A percentile compares a stretch with the other conserved stretches of the same genome.
These are phyloP conservation scores for Cephalopholis sonnerati DNA, from an alignment of 2,113 vertebrate species.

Conservation along the genomic window DNA sequence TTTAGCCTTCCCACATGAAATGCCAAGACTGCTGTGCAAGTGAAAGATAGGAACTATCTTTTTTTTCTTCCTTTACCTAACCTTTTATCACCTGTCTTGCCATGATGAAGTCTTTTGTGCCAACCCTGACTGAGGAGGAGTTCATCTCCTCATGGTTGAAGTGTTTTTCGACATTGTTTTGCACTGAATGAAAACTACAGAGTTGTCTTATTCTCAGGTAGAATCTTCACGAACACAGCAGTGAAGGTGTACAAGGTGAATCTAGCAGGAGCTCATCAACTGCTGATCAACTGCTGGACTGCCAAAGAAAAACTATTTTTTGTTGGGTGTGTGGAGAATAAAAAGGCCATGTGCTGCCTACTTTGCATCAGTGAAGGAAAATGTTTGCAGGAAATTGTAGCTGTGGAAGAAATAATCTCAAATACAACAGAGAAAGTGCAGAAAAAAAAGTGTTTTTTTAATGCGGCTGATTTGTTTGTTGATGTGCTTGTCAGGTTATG, in stretches of 20 bases:
- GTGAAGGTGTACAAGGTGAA: slow-evolving; percentile 16
- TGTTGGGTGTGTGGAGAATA: not conserved
- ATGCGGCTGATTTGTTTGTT: slow-evolving; percentile 34
- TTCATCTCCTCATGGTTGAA: not conserved
- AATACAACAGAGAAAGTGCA: slow-evolving; percentile 1
- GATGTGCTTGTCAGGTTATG: slow-evolving; percentile 35
- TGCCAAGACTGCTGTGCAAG: not conserved
- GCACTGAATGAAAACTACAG: slow-evolving; percentile 13
- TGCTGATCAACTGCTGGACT: slow-evolving; percentile 11
- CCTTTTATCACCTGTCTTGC: not conserved
- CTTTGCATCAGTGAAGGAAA: slow-evolving; percentile 22
- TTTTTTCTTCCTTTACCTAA: not conserved
- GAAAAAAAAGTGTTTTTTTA: slow-evolving; percentile 5
- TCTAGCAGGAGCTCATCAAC: slow-evolving; percentile 2
- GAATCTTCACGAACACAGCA: slow-evolving; percentile 14
- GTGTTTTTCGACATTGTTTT: slow-evolving; percentile 14
- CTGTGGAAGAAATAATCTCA: slow-evolving; percentile 21
- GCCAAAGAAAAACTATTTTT: slow-evolving; percentile 1
- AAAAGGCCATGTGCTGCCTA: not conserved
- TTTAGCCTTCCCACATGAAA: not conserved
- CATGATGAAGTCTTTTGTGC: not conserved
- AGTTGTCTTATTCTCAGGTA: not conserved
- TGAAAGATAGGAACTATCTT: not conserved
- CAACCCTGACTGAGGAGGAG: not conserved
- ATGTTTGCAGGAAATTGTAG: not conserved